Evolutionary conservation across 2,113 vertebrate species (phyloP).

Genomic region (Macrotus californicus): DNA sequence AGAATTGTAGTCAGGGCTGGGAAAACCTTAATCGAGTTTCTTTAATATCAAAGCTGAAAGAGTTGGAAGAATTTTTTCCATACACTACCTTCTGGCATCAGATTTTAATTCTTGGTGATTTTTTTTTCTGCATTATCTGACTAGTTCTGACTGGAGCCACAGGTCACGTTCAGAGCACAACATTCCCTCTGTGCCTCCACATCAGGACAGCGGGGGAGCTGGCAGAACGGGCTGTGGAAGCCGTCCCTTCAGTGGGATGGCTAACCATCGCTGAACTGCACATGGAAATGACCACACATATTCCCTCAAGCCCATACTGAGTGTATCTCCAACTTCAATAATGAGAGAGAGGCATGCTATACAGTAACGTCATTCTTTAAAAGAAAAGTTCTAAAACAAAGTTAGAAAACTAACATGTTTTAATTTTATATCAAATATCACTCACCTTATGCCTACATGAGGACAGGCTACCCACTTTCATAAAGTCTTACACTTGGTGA

Average conservation of each 20-base stretch:
- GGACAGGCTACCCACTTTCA: background rate
- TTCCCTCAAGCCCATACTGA: background rate
- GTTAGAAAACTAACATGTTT: background rate
- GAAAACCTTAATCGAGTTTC: background rate
- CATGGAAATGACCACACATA: background rate
- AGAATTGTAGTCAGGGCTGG: background rate
- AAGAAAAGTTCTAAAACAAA: background rate
- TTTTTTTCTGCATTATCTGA: background rate
- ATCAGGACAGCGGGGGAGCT: background rate
- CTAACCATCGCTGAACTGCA: background rate
- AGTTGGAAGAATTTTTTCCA: background rate
- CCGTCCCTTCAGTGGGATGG: background rate
- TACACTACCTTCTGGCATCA: background rate
- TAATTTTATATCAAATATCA: background rate
- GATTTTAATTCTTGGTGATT: background rate
- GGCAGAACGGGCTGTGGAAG: background rate
- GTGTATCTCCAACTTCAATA: background rate
- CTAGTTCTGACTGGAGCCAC: background rate
- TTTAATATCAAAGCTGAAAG: background rate
- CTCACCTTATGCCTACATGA: background rate
- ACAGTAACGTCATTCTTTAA: background rate
- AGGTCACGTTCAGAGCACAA: background rate
- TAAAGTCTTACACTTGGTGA: background rate
- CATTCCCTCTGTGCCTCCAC: background rate
- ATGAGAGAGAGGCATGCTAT: background rate